phyloP scores from a whole-genome alignment of 2,888 invertebrate genomes.

The Exocentrus adspersus region DNA sequence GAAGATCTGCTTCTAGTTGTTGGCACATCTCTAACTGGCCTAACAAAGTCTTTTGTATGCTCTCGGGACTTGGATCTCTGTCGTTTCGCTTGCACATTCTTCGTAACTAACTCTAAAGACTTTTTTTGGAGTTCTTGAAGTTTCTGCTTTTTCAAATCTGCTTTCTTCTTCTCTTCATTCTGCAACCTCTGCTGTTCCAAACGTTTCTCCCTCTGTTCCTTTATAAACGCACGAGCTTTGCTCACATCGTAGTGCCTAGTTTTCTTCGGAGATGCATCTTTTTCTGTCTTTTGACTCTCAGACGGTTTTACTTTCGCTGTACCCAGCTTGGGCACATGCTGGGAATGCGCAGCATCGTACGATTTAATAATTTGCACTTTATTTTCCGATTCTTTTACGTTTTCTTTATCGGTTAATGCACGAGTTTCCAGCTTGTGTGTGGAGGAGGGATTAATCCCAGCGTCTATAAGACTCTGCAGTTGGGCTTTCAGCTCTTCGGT shows the following conservation, averaged over 20 bases:
- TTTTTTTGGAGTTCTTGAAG: conserved; percentile 63
- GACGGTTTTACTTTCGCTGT: conserved; percentile 9
- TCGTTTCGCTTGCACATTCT: conserved; percentile 59
- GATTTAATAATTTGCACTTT: conserved; percentile 46
- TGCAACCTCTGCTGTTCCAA: conserved; percentile 59
- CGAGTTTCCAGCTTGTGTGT: neutral
- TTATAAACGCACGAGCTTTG: conserved; percentile 67
- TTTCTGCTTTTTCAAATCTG: conserved; percentile 63
- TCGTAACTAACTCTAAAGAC: conserved; percentile 62
- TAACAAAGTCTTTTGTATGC: conserved; percentile 30
- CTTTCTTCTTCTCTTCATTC: conserved; percentile 43
- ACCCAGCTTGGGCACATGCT: conserved; percentile 28
- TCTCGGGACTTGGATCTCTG: conserved; percentile 53
- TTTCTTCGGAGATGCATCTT: conserved; percentile 41
- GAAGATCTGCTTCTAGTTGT: conserved; percentile 17
- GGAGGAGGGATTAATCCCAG: conserved; percentile 27
- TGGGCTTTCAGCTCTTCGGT: conserved; percentile 58
- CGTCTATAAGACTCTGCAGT: conserved; percentile 55
- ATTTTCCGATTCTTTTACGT: conserved; percentile 32
- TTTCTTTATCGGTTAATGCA: conserved; percentile 20
- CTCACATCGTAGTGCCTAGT: conserved; percentile 64
- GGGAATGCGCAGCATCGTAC: conserved; percentile 43
- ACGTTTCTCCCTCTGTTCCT: conserved; percentile 67
- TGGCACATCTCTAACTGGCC: conserved; percentile 28
- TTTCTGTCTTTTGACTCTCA: conserved; percentile 18